These are phyloP conservation scores for Bombyx huttoni DNA, from an alignment of 2,888 invertebrate species.

Conservation along the genomic window DNA sequence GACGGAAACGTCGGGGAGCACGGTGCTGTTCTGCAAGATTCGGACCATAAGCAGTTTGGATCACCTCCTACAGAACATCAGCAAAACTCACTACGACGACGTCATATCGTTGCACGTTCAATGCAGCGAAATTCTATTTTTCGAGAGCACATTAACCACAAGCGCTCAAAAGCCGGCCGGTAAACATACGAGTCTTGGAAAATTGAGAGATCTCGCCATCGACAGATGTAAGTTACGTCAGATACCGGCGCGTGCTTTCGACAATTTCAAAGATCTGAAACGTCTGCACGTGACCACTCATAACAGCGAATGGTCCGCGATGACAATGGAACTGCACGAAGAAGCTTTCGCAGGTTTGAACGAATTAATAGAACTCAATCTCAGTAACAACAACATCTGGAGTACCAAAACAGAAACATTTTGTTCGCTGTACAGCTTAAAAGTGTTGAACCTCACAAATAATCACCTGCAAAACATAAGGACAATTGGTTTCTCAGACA, in stretches of 20 bases:
- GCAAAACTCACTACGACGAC: constrained; percentile 76
- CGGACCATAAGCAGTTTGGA: constrained; percentile 80
- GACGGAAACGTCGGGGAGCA: constrained; percentile 67
- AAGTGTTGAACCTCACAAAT: constrained; percentile 79
- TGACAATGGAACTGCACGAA: constrained; percentile 80
- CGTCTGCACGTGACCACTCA: constrained; percentile 79
- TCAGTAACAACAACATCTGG: constrained; percentile 85
- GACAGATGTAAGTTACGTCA: constrained; percentile 85
- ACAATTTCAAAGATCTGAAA: constrained; percentile 77
- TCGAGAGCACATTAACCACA: constrained; percentile 77
- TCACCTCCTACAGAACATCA: constrained; percentile 78
- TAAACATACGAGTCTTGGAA: constrained; percentile 73
- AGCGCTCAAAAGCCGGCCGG: constrained; percentile 47
- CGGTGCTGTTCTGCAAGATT: constrained; percentile 77
- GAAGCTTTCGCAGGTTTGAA: constrained; percentile 79
- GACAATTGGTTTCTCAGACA: constrained; percentile 81
- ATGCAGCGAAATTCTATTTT: constrained; percentile 82
- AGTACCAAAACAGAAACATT: constrained; percentile 79
- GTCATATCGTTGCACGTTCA: constrained; percentile 77
- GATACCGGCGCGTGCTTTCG: constrained; percentile 78
- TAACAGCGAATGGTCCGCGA: constrained; percentile 85
- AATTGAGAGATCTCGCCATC: constrained; percentile 78
- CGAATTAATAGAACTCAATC: constrained; percentile 77
- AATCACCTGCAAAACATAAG: constrained; percentile 85
- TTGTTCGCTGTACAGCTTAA: constrained; percentile 79